A percentile compares a stretch with the other conserved stretches of the same genome.
These are phyloP conservation scores for Cydia fagiglandana DNA, from an alignment of 1,140 invertebrate genomes.

Conservation along the genomic window DNA sequence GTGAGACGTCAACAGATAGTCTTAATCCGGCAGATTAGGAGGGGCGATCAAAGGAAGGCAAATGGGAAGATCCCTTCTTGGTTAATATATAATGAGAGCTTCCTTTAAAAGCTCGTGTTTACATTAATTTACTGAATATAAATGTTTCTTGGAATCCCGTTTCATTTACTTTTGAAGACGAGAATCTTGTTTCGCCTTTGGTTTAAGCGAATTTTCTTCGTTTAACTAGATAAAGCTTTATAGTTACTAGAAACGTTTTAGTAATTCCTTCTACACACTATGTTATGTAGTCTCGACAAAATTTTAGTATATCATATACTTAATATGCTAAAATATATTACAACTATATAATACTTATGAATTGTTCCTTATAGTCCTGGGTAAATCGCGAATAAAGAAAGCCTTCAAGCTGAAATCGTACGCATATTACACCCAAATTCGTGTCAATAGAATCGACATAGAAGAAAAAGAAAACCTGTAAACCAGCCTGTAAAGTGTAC, in stretches of 20 bases:
- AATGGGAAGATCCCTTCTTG: slow-evolving; percentile 59
- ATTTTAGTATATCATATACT: too few species aligned
- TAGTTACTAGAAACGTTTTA: not conserved
- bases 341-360: too few species aligned
- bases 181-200: not conserved
- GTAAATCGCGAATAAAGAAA: not conserved
- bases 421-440: not conserved
- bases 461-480: not conserved
- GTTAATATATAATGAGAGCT: slow-evolving; percentile 72
- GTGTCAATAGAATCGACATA: not conserved
- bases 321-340: too few species aligned
- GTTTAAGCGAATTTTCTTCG: not conserved
- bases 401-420: not conserved
- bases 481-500: too few species aligned
- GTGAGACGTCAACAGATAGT: slow-evolving; percentile 52
- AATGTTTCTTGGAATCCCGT: slow-evolving; percentile 41
- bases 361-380: too few species aligned
- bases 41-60: slow-evolving; percentile 67
- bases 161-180: slow-evolving; percentile 35
- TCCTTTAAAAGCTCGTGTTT: slow-evolving; percentile 60
- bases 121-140: slow-evolving; percentile 67
- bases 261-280: too few species aligned
- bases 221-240: not conserved
- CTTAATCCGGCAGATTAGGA: slow-evolving; percentile 64
- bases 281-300: too few species aligned